Conservation (phyloP, 1,140 invertebrate genomes). For the Temnothorax longispinosus region DNA sequence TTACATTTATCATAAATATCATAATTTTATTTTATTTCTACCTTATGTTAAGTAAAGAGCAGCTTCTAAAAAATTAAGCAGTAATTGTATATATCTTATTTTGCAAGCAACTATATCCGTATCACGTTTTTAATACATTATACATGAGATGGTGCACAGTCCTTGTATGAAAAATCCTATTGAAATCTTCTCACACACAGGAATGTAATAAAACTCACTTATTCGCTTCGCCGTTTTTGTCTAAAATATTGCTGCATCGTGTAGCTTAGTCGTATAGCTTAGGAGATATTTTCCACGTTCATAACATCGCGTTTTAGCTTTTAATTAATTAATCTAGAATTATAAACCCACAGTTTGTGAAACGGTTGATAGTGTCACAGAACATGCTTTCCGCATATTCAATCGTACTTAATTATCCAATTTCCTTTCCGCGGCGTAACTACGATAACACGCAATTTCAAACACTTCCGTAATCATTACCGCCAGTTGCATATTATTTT, state of each 20-base stretch:
- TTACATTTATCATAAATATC: no score
- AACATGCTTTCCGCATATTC: neutral
- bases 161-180: neutral
- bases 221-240: neutral
- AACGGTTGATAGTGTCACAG: neutral
- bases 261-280: neutral
- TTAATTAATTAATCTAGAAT: constrained; percentile 13
- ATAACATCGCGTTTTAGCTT: neutral
- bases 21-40: neutral
- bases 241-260: neutral
- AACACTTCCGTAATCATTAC: constrained; percentile 30
- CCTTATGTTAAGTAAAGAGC: neutral
- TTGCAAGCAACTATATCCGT: neutral
- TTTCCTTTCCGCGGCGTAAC: neutral
- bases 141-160: neutral
- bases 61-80: neutral
- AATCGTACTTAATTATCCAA: constrained; percentile 35
- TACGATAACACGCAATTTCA: constrained; percentile 13
- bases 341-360: neutral
- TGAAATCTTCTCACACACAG: neutral
- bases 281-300: neutral
- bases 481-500: constrained; percentile 21
- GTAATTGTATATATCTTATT: neutral
- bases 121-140: constrained; percentile 1
- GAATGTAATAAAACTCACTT: neutral